Evolutionary conservation across 1,140 invertebrate species (phyloP).

Genomic region (Teleopsis dalmanni): DNA sequence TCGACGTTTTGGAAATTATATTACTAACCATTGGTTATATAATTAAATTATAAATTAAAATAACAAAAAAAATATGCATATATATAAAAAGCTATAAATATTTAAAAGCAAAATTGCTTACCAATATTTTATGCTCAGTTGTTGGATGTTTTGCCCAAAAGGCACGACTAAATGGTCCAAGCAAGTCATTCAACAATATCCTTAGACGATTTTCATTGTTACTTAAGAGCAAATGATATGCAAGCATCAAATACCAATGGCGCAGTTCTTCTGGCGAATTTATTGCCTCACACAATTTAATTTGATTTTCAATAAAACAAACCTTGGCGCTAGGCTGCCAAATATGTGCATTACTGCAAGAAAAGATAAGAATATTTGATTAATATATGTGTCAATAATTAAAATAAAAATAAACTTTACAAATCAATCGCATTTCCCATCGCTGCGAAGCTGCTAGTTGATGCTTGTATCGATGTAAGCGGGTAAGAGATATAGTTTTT

Average conservation of each 20-base stretch:
- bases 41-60: no score
- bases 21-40: no score
- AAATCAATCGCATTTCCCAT: slow-evolving; percentile 26
- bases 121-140: slow-evolving; percentile 10
- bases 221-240: slow-evolving; percentile 30
- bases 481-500: slow-evolving; percentile 29
- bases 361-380: slow-evolving; percentile 4
- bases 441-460: slow-evolving; percentile 26
- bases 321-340: slow-evolving; percentile 39
- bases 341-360: slow-evolving; percentile 22
- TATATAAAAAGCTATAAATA: not conserved
- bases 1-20: no score
- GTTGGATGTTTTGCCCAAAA: no score
- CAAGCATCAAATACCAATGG: slow-evolving; percentile 39
- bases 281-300: slow-evolving; percentile 34
- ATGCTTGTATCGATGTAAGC: slow-evolving; percentile 33
- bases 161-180: slow-evolving; percentile 11
- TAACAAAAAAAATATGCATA: no score
- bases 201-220: slow-evolving; percentile 33
- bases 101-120: slow-evolving; percentile 1
- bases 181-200: slow-evolving; percentile 31
- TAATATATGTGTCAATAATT: no score
- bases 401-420: slow-evolving; percentile 16
- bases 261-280: slow-evolving; percentile 37
- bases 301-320: slow-evolving; percentile 40